Base-by-base conservation (phyloP, 2,113 vertebrate genomes). In the Pungitius pungitius region DNA sequence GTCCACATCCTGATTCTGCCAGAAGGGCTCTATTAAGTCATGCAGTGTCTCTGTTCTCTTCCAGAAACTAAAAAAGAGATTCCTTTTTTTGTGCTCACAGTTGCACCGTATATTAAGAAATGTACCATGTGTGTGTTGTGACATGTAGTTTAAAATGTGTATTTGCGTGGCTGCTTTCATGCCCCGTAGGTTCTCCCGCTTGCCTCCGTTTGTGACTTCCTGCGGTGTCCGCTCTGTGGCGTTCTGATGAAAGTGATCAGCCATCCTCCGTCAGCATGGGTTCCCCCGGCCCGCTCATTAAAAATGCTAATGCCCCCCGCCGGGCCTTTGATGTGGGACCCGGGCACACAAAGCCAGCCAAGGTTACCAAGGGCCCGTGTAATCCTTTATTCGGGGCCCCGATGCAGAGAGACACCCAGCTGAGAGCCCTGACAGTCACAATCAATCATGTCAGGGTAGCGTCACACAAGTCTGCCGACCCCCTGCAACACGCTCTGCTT, bases 291-390 rank as follows among this genome's bases (percentile, higher is more conserved):
- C 84, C 26, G 68, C 91, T 93, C 90, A 93, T 93, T 93, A 93
- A 93, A 92, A 90, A 94, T 94, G 94, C 88, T 93, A 93, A 94
- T 92, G 89, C 85, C 82, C 84, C 91, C 90, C 39, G 75, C 82
- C 35, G 85, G 76, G 88, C 86, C 91, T 94, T 94, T 94, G 92
- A 94, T 93, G 92, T 76, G 18, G 71, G 85, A 87, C 85, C 90
- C 74, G 54, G 84, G 88, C 80, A 57, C 90, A 92, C 88, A 92
- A 93, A 92, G 91, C 81, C 82, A 77, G 90, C 85, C 88, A 91
- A 92, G 92, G 92, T 93, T 90, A 93, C 78, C 59, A 64, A 84
- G 85, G 87, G 88, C 88, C 89, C 75, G 85, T 91, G 90, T 91
- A 88, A 86, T 90, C 90, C 92, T 91, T 91, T 91, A 88, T 92